A percentile compares a stretch with the other conserved stretches of the same genome.
Conservation (phyloP, 2,797 vertebrate species). For the Poeciliopsis paucimaculata region DNA sequence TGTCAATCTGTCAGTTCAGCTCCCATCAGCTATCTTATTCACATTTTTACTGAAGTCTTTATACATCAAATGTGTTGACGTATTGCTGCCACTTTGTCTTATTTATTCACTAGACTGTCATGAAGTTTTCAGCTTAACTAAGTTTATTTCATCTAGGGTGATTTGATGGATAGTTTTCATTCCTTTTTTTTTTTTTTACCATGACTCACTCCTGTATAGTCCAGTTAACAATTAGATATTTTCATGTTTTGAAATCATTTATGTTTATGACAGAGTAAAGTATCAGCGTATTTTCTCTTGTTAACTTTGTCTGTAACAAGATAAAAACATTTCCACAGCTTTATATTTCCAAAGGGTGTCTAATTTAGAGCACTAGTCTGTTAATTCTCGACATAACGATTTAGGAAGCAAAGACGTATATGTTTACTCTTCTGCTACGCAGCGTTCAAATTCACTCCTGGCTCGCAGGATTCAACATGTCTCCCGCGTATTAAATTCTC, state of each 20-base stretch:
- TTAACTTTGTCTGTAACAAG: not conserved
- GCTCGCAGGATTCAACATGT: conserved; percentile 31
- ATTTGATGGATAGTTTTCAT: not conserved
- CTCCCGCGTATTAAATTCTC: conserved; percentile 33
- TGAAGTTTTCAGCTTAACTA: conserved; percentile 3
- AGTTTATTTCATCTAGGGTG: not conserved
- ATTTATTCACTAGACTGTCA: not conserved
- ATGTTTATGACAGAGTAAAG: not conserved
- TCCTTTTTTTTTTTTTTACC: too few relatives aligned
- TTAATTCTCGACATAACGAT: not conserved
- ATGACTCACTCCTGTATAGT: not conserved
- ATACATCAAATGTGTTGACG: not conserved
- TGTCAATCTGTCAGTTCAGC: conserved; percentile 2
- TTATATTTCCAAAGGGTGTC: not conserved
- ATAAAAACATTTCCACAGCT: not conserved
- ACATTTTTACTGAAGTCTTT: not conserved
- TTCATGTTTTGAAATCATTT: not conserved
- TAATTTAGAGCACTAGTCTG: not conserved
- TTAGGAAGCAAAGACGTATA: not conserved
- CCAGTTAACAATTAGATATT: not conserved
- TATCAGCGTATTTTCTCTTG: not conserved
- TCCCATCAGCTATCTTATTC: not conserved
- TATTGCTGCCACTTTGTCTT: not conserved
- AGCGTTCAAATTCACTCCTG: conserved; percentile 18
- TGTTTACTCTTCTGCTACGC: not conserved